Evolutionary conservation across 2,888 invertebrate species (phyloP).

Genomic region (Cataglyphis livida): DNA sequence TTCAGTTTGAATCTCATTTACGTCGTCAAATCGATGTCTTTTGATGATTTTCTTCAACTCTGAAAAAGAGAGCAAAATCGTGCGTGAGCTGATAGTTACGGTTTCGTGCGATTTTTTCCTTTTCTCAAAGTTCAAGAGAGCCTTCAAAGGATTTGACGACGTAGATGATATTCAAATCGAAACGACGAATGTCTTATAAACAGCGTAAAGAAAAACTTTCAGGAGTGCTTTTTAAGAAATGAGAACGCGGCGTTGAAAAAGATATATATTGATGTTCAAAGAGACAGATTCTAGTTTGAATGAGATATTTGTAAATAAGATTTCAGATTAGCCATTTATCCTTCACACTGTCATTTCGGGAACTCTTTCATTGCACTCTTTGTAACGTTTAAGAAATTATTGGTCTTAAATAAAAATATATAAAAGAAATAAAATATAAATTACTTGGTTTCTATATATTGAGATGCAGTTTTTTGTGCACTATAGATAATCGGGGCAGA

Average conservation of each 20-base stretch:
- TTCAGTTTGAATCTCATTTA: not conserved
- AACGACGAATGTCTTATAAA: conserved; percentile 6
- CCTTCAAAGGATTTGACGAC: not conserved
- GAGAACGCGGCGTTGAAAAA: not conserved
- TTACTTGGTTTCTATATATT: not conserved
- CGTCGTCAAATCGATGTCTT: not conserved
- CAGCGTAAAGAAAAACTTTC: not conserved
- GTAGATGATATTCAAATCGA: not conserved
- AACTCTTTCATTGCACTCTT: not conserved
- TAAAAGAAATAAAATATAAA: not conserved
- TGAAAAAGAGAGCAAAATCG: not conserved
- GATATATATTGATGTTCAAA: not conserved
- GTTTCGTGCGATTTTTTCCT: not conserved
- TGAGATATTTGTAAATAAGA: not conserved
- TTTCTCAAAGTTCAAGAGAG: not conserved
- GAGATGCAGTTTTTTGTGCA: not conserved
- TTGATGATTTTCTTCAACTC: conserved; percentile 3
- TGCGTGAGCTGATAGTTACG: not conserved
- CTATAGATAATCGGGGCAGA: not conserved
- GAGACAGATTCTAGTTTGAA: not conserved
- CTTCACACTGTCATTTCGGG: not conserved
- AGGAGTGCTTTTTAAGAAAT: not conserved
- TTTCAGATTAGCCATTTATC: not conserved
- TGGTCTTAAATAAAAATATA: not conserved
- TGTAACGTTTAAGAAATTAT: not conserved